Percentiles rank a stretch among this genome's conserved stretches.
phyloP scores from a whole-genome alignment of 2,113 vertebrate species.

The Chrysemys picta region DNA sequence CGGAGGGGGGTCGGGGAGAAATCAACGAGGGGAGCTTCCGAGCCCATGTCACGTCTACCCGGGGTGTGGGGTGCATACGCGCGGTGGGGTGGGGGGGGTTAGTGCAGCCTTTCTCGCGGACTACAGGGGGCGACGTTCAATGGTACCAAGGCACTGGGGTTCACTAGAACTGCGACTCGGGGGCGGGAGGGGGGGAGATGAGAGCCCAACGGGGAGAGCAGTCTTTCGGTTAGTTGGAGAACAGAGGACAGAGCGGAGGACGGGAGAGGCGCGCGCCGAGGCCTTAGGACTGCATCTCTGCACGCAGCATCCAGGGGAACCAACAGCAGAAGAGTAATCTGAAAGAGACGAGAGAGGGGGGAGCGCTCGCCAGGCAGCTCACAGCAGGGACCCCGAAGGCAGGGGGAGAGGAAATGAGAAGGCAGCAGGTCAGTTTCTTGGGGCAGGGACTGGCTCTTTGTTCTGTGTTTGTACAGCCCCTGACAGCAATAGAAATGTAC shows the following conservation, averaged over 20 bases:
- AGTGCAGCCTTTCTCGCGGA: not conserved
- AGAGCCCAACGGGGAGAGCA: not conserved
- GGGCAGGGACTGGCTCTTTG: not conserved
- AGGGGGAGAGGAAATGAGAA: not conserved
- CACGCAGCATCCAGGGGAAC: slow-evolving; percentile 96
- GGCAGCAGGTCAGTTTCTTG: not conserved
- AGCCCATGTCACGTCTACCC: not conserved
- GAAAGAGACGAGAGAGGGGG: slow-evolving; percentile 16
- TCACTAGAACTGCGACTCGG: not conserved
- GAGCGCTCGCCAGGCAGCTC: not conserved
- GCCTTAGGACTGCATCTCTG: slow-evolving; percentile 93
- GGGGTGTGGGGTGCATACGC: not conserved
- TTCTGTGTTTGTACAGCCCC: not conserved
- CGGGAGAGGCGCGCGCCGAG: not conserved
- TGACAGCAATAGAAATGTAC: not conserved
- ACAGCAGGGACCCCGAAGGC: not conserved
- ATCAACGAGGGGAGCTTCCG: not conserved
- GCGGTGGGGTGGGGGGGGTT: not conserved
- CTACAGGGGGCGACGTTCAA: not conserved
- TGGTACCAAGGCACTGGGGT: slow-evolving; percentile 31
- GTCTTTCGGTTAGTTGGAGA: slow-evolving; percentile 34
- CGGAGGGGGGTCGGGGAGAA: not conserved
- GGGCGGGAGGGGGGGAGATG: not conserved
- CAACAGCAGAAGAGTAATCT: slow-evolving; percentile 96
- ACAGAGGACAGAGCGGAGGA: not conserved